Conservation (phyloP, 2,888 invertebrate genomes). For the Cheiracanthium punctorium region DNA sequence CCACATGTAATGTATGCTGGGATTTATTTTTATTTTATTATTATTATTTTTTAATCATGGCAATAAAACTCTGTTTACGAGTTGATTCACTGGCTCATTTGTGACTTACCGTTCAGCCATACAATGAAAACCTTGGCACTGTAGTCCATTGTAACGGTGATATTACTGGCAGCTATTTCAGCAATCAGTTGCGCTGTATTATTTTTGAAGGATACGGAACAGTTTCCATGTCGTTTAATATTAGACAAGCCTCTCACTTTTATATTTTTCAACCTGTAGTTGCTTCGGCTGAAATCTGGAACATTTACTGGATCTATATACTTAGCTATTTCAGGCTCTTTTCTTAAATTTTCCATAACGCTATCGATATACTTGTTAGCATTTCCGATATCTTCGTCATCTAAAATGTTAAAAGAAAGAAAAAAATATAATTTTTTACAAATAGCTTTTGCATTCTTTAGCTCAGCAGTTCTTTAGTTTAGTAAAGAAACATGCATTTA, state of each 20-base stretch:
- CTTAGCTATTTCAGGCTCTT: not conserved
- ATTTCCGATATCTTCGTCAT: not conserved
- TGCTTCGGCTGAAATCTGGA: not conserved
- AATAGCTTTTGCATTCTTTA: too few relatives aligned
- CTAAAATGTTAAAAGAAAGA: too few relatives aligned
- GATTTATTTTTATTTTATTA: too few relatives aligned
- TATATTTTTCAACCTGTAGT: not conserved
- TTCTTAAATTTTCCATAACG: slow-evolving; percentile 8
- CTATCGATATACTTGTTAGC: slow-evolving; percentile 8
- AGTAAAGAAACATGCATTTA: too few relatives aligned
- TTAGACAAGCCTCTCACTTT: not conserved
- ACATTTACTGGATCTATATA: not conserved
- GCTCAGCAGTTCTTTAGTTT: too few relatives aligned
- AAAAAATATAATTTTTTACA: too few relatives aligned
- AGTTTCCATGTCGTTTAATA: not conserved
- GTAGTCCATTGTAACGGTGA: not conserved
- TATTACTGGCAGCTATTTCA: not conserved
- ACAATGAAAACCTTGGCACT: not conserved
- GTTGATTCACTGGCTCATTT: too few relatives aligned
- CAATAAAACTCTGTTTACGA: too few relatives aligned
- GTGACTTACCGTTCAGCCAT: not conserved
- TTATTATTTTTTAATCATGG: too few relatives aligned
- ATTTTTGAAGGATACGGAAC: not conserved
- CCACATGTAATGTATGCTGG: too few relatives aligned
- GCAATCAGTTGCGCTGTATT: not conserved